Base-by-base conservation (phyloP, 2,797 vertebrate species). In the Spinus pinus region DNA sequence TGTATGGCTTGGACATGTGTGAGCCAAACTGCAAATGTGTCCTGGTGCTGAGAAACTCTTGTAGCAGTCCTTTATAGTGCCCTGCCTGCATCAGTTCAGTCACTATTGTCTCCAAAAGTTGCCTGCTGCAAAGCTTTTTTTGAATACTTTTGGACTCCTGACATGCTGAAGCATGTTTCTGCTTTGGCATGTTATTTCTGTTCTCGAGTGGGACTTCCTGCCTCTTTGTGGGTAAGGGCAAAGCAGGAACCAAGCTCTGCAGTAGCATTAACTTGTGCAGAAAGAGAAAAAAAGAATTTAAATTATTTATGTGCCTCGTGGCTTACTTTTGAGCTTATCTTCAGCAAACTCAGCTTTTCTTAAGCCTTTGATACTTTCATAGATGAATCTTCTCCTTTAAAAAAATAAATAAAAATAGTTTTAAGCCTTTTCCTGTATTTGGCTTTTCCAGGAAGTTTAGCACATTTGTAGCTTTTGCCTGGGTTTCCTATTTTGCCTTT, bases 401-500 rank as follows among this genome's bases (percentile, higher is more conserved):
- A 51, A 85, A 91, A 37, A 22, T 41, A 64, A 84, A 46, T 33
- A 23, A 86, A 82, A 86, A 67, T 31, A 78, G 24, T 41, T 86
- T 44, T 60, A 81, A 83, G 31, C 50, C 11, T 81, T 96, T 93
- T 91, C 81, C 89, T 80, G 58, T 62, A 50, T 91, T 91, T 41
- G 44, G 33, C 21, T 66, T 86, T 94, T 92, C 41, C 80, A 90
- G 86, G 88, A 96, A 88, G 74, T 44, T 79, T 42, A 75, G 30
- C n/a, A 57, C 24, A 21, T 72, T 75, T 74, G 25, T 67, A 41
- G 41, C 53, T 83, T 84, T 81, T 65, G 35, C 62, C 60, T 77
- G 41, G 0, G 0, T 61, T 93, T 95, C 89, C 74, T 80, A 50
- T 85, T 87, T 87, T 91, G 49, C 78, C 64, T 80, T 92, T 82